These are phyloP conservation scores for Macaria notata DNA, from an alignment of 2,888 invertebrate genomes.

Conservation along the genomic window DNA sequence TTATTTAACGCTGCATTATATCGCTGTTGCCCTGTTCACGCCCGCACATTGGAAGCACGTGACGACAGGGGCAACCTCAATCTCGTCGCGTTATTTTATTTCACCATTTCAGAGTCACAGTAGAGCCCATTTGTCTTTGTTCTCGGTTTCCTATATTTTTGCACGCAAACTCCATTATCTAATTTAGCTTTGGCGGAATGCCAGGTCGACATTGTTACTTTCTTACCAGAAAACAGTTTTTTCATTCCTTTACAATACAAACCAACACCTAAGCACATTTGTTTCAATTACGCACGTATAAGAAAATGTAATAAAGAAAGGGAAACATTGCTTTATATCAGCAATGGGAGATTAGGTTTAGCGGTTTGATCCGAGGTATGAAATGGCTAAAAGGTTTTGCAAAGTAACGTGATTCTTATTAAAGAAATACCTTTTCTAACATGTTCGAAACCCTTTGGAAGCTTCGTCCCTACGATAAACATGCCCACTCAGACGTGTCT, in stretches of 20 bases:
- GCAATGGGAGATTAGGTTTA: conserved; percentile 10
- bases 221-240: conserved; percentile 71
- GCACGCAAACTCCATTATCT: conserved; percentile 83
- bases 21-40: conserved; percentile 41
- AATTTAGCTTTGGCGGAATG: conserved; percentile 82
- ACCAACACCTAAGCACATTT: conserved; percentile 71
- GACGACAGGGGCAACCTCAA: conserved; percentile 58
- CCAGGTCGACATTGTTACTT: conserved; percentile 77
- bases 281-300: conserved; percentile 63
- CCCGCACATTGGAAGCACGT: conserved; percentile 50
- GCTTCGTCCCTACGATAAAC: conserved; percentile 12
- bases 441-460: conserved; percentile 7
- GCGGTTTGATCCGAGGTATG: conserved; percentile 13
- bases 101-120: conserved; percentile 71
- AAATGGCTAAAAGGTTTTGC: conserved; percentile 15
- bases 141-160: conserved; percentile 82
- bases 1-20: conserved; percentile 33
- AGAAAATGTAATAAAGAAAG: conserved; percentile 45
- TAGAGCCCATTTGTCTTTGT: conserved; percentile 81
- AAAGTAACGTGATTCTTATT: conserved; percentile 15
- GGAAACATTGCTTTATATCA: conserved; percentile 24
- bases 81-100: conserved; percentile 74
- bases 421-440: conserved; percentile 10
- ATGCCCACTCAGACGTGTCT: conserved; percentile 17
- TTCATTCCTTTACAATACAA: conserved; percentile 69